Conservation (phyloP, 2,888 invertebrate species). For the Acronicta leporina region DNA sequence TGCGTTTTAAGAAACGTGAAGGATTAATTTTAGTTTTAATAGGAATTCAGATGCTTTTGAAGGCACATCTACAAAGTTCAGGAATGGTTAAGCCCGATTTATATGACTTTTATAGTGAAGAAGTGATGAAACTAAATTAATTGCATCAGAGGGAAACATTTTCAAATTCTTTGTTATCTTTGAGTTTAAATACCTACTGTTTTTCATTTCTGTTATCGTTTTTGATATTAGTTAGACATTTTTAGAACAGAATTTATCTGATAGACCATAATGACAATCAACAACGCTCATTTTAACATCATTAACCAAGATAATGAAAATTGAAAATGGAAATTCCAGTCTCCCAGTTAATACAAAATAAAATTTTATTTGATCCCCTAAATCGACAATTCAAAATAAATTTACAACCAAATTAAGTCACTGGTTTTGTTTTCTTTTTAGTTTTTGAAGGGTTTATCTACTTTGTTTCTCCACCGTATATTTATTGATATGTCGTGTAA, state of each 20-base stretch:
- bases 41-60: conserved; percentile 74
- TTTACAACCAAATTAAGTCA: conserved; percentile 46
- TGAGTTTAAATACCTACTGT: conserved; percentile 7
- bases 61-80: conserved; percentile 61
- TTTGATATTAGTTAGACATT: conserved; percentile 3
- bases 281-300: not conserved
- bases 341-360: conserved; percentile 22
- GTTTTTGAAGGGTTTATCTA: conserved; percentile 58
- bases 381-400: conserved; percentile 41
- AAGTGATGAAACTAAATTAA: conserved; percentile 56
- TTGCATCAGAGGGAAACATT: conserved; percentile 37
- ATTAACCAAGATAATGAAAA: conserved; percentile 10
- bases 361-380: conserved; percentile 29
- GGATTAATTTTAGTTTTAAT: conserved; percentile 83
- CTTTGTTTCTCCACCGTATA: conserved; percentile 76
- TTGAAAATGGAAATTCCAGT: conserved; percentile 23
- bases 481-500: conserved; percentile 83
- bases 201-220: conserved; percentile 20
- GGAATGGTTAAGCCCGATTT: conserved; percentile 65
- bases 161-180: conserved; percentile 23
- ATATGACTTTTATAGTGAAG: conserved; percentile 64
- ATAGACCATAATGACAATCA: not conserved
- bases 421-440: conserved; percentile 48
- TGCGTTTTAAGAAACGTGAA: conserved; percentile 79
- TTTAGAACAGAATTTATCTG: not conserved